phyloP scores from a whole-genome alignment of 2,797 vertebrate genomes.

The Anas georgica region DNA sequence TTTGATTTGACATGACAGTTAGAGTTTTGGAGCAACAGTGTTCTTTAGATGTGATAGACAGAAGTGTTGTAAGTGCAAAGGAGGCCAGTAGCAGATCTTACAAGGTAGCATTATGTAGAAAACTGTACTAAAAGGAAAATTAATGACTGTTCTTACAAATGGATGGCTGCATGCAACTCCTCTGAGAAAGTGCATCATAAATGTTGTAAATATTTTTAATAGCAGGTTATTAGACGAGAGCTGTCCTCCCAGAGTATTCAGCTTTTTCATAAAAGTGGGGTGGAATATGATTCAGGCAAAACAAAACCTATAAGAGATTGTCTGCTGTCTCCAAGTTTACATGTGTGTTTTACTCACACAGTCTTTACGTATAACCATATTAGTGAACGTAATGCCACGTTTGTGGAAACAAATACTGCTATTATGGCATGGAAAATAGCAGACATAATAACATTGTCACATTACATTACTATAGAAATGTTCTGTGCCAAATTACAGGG shows the following conservation, averaged over 20 bases:
- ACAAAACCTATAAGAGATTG: slow-evolving; percentile 5
- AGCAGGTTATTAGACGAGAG: slow-evolving; percentile 26
- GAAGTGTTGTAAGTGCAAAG: neutral
- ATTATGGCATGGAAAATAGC: slow-evolving; percentile 60
- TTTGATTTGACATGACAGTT: neutral
- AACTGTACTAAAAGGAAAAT: neutral
- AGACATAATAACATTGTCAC: slow-evolving; percentile 67
- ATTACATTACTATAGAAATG: slow-evolving; percentile 65
- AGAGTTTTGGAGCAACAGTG: neutral
- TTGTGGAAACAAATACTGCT: slow-evolving; percentile 66
- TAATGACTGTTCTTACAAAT: slow-evolving; percentile 53
- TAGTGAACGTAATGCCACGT: slow-evolving; percentile 49
- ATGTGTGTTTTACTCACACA: neutral
- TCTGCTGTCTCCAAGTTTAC: slow-evolving; percentile 16
- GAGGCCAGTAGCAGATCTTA: neutral
- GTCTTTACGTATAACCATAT: slow-evolving; percentile 31
- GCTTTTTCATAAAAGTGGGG: slow-evolving; percentile 8
- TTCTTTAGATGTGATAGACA: neutral
- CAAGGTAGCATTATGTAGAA: neutral
- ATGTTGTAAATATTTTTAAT: slow-evolving; percentile 41
- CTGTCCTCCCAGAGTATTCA: slow-evolving; percentile 3
- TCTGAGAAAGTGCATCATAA: slow-evolving; percentile 10
- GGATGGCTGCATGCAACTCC: neutral
- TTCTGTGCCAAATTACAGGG: slow-evolving; percentile 60
- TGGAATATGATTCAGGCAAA: slow-evolving; percentile 36